These are phyloP conservation scores for Gambusia holbrooki DNA, from an alignment of 2,113 vertebrate genomes.

Conservation along the genomic window DNA sequence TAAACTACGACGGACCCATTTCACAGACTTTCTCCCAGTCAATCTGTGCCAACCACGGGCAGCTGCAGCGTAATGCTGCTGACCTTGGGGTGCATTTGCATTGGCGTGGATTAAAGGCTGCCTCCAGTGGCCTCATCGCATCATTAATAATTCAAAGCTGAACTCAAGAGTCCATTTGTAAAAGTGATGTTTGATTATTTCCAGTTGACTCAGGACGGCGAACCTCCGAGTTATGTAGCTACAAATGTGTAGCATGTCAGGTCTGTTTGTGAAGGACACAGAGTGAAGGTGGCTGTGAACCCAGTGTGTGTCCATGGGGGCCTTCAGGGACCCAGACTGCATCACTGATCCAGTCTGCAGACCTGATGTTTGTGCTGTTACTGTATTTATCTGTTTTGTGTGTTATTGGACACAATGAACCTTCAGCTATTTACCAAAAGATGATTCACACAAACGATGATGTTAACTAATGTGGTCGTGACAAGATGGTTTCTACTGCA, in stretches of 20 bases:
- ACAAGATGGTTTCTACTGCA: no score
- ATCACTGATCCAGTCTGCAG: constrained; percentile 34
- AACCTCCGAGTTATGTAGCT: not conserved
- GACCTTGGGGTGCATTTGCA: constrained; percentile 68
- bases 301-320: constrained; percentile 5
- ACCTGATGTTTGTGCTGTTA: not conserved
- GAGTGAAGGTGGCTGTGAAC: constrained; percentile 6
- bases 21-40: constrained; percentile 46
- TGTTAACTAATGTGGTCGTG: no score
- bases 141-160: constrained; percentile 59
- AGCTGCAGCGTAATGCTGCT: constrained; percentile 41
- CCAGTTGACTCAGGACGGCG: constrained; percentile 15
- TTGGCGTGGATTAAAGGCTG: constrained; percentile 56
- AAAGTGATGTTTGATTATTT: constrained; percentile 48
- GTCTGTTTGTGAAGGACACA: constrained; percentile 15
- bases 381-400: not conserved
- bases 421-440: no score
- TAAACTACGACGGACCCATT: constrained; percentile 43
- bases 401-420: no score
- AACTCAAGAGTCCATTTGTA: constrained; percentile 49
- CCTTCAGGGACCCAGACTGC: constrained; percentile 3
- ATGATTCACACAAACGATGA: no score
- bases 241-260: constrained; percentile 1
- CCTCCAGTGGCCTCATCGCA: constrained; percentile 37
- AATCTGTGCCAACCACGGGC: constrained; percentile 50